phyloP scores from a whole-genome alignment of 2,113 vertebrate genomes.

The Lanius collurio region DNA sequence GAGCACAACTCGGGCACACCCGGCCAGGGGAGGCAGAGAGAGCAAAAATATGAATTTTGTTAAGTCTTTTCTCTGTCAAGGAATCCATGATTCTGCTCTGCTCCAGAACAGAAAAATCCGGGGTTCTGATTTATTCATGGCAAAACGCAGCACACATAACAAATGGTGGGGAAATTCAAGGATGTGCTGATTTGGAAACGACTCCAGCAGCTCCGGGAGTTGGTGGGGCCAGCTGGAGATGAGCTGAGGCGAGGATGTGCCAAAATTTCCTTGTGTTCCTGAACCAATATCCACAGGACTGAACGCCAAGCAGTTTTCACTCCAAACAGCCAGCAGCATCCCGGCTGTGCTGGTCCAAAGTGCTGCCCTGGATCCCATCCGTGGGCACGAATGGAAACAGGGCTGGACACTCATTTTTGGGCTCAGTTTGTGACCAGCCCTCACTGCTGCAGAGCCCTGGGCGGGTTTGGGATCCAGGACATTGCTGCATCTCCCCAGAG shows the following conservation, averaged over 20 bases:
- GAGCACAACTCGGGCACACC: conserved; percentile 45
- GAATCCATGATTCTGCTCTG: not conserved
- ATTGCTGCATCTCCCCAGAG: not conserved
- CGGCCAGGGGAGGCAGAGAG: not conserved
- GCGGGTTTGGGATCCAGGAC: too few species aligned
- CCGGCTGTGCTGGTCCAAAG: not conserved
- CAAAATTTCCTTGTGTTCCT: not conserved
- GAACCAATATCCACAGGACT: not conserved
- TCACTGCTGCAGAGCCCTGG: not conserved
- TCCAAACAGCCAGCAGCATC: not conserved
- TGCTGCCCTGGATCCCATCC: not conserved
- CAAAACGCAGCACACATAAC: not conserved
- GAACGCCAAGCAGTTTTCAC: not conserved
- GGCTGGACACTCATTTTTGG: accelerated
- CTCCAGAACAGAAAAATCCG: not conserved
- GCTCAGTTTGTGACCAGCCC: not conserved
- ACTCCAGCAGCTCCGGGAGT: not conserved
- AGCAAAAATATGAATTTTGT: not conserved
- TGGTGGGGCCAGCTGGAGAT: conserved; percentile 15
- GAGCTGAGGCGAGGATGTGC: not conserved
- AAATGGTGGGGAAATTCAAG: not conserved
- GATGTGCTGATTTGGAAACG: not conserved
- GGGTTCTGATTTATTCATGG: not conserved
- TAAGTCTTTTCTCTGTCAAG: not conserved
- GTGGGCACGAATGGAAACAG: too few species aligned